These are phyloP conservation scores for Aptenodytes patagonicus DNA, from an alignment of 2,113 vertebrate genomes.

Conservation along the genomic window DNA sequence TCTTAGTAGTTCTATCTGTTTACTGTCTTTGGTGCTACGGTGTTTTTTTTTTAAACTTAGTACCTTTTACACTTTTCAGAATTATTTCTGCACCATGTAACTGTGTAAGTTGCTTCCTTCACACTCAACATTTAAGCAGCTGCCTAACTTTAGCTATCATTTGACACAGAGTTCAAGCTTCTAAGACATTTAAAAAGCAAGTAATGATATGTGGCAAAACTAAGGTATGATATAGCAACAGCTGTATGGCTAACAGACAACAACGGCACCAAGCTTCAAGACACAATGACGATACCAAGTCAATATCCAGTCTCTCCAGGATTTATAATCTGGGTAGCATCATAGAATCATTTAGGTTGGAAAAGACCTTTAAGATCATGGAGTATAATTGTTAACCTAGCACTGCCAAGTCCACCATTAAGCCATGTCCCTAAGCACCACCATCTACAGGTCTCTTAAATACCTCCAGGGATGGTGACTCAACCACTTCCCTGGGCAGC, in stretches of 20 bases:
- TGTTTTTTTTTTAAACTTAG: accelerated
- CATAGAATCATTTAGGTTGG: too few relatives aligned
- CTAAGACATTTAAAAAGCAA: neutral
- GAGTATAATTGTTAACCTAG: too few relatives aligned
- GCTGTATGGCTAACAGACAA: neutral
- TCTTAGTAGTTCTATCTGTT: neutral
- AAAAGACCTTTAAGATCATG: too few relatives aligned
- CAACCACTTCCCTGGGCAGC: too few relatives aligned
- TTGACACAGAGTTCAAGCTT: neutral
- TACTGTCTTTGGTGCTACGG: neutral
- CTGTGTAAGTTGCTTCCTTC: neutral
- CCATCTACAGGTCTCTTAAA: too few relatives aligned
- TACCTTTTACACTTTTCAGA: neutral
- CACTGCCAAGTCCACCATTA: too few relatives aligned
- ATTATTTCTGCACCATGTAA: neutral
- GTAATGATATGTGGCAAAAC: neutral
- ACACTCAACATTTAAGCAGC: neutral
- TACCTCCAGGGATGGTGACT: too few relatives aligned
- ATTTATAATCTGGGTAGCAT: neutral
- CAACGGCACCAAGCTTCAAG: neutral
- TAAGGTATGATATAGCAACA: neutral
- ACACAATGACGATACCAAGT: neutral
- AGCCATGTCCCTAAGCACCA: too few relatives aligned
- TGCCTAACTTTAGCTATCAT: neutral
- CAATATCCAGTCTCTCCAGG: neutral